These are phyloP conservation scores for Nomada fabriciana DNA, from an alignment of 2,888 invertebrate genomes.

Conservation along the genomic window DNA sequence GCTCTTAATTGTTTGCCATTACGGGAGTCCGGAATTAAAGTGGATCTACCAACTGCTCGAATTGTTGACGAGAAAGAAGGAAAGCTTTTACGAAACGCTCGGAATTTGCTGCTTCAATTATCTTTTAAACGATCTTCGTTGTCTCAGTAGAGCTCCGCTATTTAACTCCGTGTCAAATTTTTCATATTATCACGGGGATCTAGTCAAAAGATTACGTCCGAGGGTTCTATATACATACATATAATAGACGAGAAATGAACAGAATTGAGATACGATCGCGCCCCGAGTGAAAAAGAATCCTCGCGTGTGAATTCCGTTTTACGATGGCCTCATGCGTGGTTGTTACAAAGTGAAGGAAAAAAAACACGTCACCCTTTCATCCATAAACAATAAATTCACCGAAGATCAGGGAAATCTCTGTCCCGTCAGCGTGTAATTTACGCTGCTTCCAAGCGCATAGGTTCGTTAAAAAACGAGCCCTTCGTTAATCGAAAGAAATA, in stretches of 20 bases:
- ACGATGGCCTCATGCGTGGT: slow-evolving; percentile 9
- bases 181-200: not conserved
- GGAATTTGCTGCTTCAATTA: not conserved
- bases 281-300: slow-evolving; percentile 9
- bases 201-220: not conserved
- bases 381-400: slow-evolving; percentile 24
- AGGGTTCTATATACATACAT: slow-evolving; percentile 17
- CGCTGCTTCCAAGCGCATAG: not conserved
- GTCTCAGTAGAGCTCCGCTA: not conserved
- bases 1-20: slow-evolving; percentile 40
- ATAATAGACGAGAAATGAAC: slow-evolving; percentile 56
- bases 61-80: not conserved
- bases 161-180: not conserved
- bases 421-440: slow-evolving; percentile 38
- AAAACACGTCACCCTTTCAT: slow-evolving; percentile 20
- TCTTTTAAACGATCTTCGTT: not conserved
- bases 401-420: slow-evolving; percentile 15
- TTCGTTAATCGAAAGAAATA: slow-evolving; percentile 34
- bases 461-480: not conserved
- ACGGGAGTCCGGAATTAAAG: slow-evolving; percentile 17
- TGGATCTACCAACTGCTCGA: not conserved
- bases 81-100: not conserved
- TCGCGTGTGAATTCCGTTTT: slow-evolving; percentile 28
- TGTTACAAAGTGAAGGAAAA: slow-evolving; percentile 6
- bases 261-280: slow-evolving; percentile 56